A percentile compares a stretch with the other conserved stretches of the same genome.
Conservation (phyloP, 2,888 invertebrate genomes). For the Drosophila testacea region DNA sequence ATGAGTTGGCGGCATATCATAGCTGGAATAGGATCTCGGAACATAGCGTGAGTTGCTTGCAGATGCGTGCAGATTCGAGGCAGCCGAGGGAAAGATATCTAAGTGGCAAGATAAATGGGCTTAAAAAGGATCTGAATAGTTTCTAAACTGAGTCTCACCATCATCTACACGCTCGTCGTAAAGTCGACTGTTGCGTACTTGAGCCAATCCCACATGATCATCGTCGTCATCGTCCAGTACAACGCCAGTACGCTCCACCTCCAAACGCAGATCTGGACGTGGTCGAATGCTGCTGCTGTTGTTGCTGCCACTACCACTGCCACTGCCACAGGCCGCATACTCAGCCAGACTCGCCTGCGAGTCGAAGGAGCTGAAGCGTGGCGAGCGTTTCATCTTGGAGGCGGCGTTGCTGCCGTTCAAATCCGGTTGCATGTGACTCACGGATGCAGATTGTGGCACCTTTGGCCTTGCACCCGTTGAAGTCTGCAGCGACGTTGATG, state of each 20-base stretch:
- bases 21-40: slow-evolving; percentile 85
- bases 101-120: not conserved
- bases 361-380: slow-evolving; percentile 85
- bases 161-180: slow-evolving; percentile 72
- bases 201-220: slow-evolving; percentile 61
- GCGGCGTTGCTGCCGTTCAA: slow-evolving; percentile 60
- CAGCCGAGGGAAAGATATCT: slow-evolving; percentile 67
- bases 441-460: slow-evolving; percentile 86
- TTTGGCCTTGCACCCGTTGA: slow-evolving; percentile 92
- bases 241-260: slow-evolving; percentile 42
- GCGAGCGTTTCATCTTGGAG: slow-evolving; percentile 85
- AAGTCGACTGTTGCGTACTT: slow-evolving; percentile 66
- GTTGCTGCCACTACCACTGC: slow-evolving; percentile 14
- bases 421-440: slow-evolving; percentile 72
- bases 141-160: slow-evolving; percentile 36
- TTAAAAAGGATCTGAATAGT: not conserved
- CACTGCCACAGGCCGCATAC: slow-evolving; percentile 72
- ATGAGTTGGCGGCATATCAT: slow-evolving; percentile 82
- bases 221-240: slow-evolving; percentile 60
- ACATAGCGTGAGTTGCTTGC: slow-evolving; percentile 72
- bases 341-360: slow-evolving; percentile 85
- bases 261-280: slow-evolving; percentile 54
- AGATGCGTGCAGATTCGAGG: slow-evolving; percentile 50
- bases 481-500: slow-evolving; percentile 67
- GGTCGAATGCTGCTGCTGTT: slow-evolving; percentile 29